phyloP scores from a whole-genome alignment of 2,888 invertebrate species.

The Hetaerina titia region DNA sequence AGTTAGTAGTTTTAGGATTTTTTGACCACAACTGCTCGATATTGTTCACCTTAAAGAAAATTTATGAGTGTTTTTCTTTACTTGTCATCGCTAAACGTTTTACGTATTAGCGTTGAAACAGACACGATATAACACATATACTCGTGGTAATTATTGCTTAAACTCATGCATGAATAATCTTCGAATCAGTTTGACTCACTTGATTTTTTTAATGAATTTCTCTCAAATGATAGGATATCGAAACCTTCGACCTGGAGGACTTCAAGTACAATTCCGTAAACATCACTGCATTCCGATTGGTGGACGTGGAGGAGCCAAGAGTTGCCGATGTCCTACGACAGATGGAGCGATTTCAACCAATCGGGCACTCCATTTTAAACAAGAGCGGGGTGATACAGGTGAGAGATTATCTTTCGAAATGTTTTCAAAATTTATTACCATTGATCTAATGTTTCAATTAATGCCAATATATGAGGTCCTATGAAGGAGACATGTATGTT shows the following conservation, averaged over 20 bases:
- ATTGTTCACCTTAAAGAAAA: no score
- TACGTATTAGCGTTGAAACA: no score
- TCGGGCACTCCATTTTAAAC: conserved; percentile 88
- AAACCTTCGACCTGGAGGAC: conserved; percentile 92
- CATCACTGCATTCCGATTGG: conserved; percentile 95
- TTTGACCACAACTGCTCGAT: no score
- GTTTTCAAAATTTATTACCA: neutral
- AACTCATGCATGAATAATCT: neutral
- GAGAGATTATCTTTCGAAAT: conserved; percentile 72
- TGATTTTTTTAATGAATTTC: neutral
- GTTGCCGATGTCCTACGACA: conserved; percentile 88
- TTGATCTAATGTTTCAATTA: neutral
- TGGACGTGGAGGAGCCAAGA: conserved; percentile 88
- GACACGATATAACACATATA: no score
- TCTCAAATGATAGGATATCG: conserved; percentile 84
- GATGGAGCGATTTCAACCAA: conserved; percentile 93
- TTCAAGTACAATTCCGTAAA: conserved; percentile 97
- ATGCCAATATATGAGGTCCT: no score
- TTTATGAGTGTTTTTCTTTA: no score
- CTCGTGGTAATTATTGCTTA: no score
- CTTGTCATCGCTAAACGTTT: no score
- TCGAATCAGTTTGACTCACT: neutral
- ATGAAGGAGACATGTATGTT: no score
- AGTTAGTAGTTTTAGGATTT: no score
- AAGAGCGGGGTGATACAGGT: conserved; percentile 85